Base-by-base conservation (phyloP, 2,888 invertebrate species). In the Reticulitermes lucifugus region DNA sequence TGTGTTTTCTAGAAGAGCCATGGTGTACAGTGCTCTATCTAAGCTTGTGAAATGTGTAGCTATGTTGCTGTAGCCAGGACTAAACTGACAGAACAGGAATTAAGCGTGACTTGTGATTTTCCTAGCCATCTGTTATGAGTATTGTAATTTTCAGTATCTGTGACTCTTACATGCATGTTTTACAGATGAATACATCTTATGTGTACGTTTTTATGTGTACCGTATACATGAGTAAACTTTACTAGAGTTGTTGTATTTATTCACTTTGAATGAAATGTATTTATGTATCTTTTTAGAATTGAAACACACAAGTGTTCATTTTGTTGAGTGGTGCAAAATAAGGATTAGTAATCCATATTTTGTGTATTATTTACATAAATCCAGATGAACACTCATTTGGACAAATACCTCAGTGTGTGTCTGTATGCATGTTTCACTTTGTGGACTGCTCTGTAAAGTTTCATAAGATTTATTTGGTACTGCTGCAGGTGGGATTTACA, bases 101-200 rank as follows among this genome's bases (percentile, higher is more conserved):
- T 41, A 65, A 25, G 46, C 43, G 70, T 70, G 65, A 6, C 14
- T 65, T 81, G 80, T 70, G 46, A 70, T 41, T 81, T 55, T 59
- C 59, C 46, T 55, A 79, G 29, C 25, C 25, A 29, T 79, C 35
- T 29, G 55, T n/a, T 55, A 75, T 35, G 35, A 43, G 41, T 46
- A 46, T 12, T 46, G 46, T 46, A 46, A 46, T 12, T 46, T 9
- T 46, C 46, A 46, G 9, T 12, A 65, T 35, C n/a, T 81, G 65
- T 65, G 70, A 70, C 35, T 35, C 35, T 70, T 81, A 81, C n/a
- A 46, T 70, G 41, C 81, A 70, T 81, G 81, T 81, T 81, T 81
- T 81, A 81, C 43, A 80, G 60, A 80, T 73, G 12, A 73, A 73
- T 73, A 73, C 41, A 73, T 29, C 41, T 73, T 21, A 73, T 73